Evolutionary conservation across 2,113 vertebrate genomes (phyloP), one percentile per base, ranked within the genome.

Genomic region (Campylomormyrus numenius): DNA sequence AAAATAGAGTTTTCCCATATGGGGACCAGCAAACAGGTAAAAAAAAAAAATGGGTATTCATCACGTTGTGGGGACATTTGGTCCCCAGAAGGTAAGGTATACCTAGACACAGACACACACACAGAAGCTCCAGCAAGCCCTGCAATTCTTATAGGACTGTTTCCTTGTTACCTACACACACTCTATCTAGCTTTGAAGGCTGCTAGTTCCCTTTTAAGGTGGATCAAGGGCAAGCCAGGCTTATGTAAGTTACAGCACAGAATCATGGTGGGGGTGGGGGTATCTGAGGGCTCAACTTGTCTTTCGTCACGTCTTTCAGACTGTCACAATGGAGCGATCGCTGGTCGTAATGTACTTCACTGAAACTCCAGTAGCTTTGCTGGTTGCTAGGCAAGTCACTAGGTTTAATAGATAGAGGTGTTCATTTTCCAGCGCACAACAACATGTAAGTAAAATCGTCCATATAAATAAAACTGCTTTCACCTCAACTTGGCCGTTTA

Each of bases 291-390:
- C 53, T 39, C 8, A 31, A 84, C 70, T 94, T 92, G 93, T 93
- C 89, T 93, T 56, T 66, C 11, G 85, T 39, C 88, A 89, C 90
- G 92, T 90, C 90, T 93, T 93, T 91, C 31, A 87, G 27, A 39
- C 85, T 88, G 56, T 77, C 10, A 83, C 66, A 91, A 89, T 35
- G 48, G 42, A 35, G 90, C 27, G 8, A n/a, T 88, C 8, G 13
- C 5, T 17, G 13, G 42, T 52, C 42, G 1, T 48, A 58, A 45
- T 17, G 6, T 35, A 19, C 31, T 89, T 31, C 42, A 46, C 49
- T 49, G 27, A 35, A 15, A 24, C 13, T 52, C 46, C 24, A 50
- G 58, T 24, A 62, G 49, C 45, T 84, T 85, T 85, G 11, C 13
- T 13, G 31, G 52, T 89, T 62, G 50, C 80, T 85, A 62, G 39